Evolutionary conservation across 2,888 invertebrate species (phyloP), one percentile per base, ranked within the genome.

Genomic region (Coelinius sp.): DNA sequence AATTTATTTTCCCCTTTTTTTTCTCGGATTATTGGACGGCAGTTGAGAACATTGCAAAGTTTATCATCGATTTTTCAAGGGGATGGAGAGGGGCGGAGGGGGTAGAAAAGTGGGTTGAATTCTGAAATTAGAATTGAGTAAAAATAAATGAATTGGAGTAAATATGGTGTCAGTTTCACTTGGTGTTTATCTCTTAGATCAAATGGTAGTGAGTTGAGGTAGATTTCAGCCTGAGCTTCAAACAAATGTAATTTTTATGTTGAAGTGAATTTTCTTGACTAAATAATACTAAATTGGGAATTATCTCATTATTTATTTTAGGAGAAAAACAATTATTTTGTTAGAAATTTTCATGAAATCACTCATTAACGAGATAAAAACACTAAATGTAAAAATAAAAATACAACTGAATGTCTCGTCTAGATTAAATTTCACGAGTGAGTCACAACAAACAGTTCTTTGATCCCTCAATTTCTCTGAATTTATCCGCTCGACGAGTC

Each of bases 41-140:
- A 52, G 1, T 41, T 41, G 41, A 8, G 12, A 52, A 24, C 10
- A 12, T 24, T 25, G 53, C n/a, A 25, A 53, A 53, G 53, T 53
- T 53, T 27, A 53, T 12, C 22, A 52, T 10, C 4, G 52, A 6
- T 12, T 24, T 25, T 53, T 27, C 53, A 52, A 52, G 10, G 22
- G 1, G 6, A 24, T 10, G 24, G 12, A 12, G 10, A 10, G 56
- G 20, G 22, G 52, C 4, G 25, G 25, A 25, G 25, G 25, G 27
- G 12, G 27, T 27, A 10, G 31, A 2, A 59, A 59, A 31, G 10
- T 31, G 59, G 59, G 31, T 59, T 31, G 20, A 35, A 59, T 20
- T 59, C 59, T 59, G 59, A 59, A 59, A 59, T 59, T 59, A 59
- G 59, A 59, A 59, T 59, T 12, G 31, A 59, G 59, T 17, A 17